A percentile compares a stretch with the other conserved stretches of the same genome.
Evolutionary conservation across 2,113 vertebrate species (phyloP).

Genomic region (Tautogolabrus adspersus): DNA sequence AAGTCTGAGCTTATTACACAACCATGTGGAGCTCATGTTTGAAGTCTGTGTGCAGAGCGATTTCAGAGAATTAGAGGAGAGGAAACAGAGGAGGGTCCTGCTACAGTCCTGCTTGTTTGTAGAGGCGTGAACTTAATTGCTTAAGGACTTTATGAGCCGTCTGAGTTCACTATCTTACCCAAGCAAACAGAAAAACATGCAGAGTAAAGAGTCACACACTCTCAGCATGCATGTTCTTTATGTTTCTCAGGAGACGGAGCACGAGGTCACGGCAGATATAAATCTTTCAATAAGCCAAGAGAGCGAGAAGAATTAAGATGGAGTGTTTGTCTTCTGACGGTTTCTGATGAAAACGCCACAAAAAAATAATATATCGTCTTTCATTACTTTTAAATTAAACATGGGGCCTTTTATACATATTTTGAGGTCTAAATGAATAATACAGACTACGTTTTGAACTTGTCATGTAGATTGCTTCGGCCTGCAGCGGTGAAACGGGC

Average conservation of each 20-base stretch:
- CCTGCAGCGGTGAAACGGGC: neutral
- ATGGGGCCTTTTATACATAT: neutral
- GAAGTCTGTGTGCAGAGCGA: slow-evolving; percentile 29
- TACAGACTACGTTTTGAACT: neutral
- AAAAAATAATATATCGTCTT: slow-evolving; percentile 7
- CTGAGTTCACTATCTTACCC: slow-evolving; percentile 52
- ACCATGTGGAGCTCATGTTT: slow-evolving; percentile 21
- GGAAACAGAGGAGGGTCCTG: slow-evolving; percentile 44
- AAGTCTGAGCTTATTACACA: slow-evolving; percentile 40
- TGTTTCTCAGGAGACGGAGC: slow-evolving; percentile 46
- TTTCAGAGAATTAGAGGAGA: slow-evolving; percentile 30
- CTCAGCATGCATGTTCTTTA: slow-evolving; percentile 33
- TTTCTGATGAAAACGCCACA: slow-evolving; percentile 24
- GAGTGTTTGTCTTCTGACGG: slow-evolving; percentile 21
- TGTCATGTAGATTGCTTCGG: neutral
- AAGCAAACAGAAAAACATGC: slow-evolving; percentile 50
- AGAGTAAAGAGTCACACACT: neutral
- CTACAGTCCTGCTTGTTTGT: slow-evolving; percentile 30
- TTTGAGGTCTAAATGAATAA: neutral
- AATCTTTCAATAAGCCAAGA: slow-evolving; percentile 36
- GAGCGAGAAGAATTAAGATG: slow-evolving; percentile 37
- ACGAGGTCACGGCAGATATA: slow-evolving; percentile 45
- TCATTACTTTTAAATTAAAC: neutral
- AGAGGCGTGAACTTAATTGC: slow-evolving; percentile 39
- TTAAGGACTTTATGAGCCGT: slow-evolving; percentile 38